These are phyloP conservation scores for Hemaris fuciformis DNA, from an alignment of 2,888 invertebrate species.

Conservation along the genomic window DNA sequence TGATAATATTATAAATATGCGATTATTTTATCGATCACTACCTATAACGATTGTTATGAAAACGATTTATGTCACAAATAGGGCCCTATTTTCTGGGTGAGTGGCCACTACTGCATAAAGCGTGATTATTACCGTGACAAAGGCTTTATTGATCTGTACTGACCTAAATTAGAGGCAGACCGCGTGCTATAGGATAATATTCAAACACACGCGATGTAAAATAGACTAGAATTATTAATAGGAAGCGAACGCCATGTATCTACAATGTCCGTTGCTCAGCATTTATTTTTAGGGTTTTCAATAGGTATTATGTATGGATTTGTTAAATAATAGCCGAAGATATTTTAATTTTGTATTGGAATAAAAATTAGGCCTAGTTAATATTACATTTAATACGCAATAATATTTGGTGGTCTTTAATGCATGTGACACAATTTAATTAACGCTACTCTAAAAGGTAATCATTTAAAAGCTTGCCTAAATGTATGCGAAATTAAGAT, in stretches of 20 bases:
- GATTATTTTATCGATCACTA: not conserved
- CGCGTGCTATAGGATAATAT: not conserved
- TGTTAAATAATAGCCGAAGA: no score
- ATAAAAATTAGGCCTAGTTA: no score
- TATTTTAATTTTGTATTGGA: no score
- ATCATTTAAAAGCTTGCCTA: no score
- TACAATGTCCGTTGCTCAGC: no score
- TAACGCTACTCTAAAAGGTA: no score
- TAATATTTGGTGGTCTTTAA: no score
- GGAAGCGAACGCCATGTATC: not conserved
- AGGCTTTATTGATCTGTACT: slow-evolving; percentile 1
- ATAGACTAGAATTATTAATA: not conserved
- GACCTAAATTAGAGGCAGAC: not conserved
- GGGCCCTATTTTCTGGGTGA: not conserved
- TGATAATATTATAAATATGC: not conserved
- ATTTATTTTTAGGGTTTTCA: no score
- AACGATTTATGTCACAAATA: not conserved
- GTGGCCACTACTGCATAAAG: not conserved
- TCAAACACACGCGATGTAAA: not conserved
- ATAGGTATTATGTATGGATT: no score
- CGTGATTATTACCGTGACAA: slow-evolving; percentile 6
- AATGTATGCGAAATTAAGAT: no score
- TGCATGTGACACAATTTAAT: no score
- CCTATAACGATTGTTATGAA: not conserved
- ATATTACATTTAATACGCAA: no score